Base-by-base conservation (phyloP, 1,140 invertebrate genomes). In the Drosophila hydei region DNA sequence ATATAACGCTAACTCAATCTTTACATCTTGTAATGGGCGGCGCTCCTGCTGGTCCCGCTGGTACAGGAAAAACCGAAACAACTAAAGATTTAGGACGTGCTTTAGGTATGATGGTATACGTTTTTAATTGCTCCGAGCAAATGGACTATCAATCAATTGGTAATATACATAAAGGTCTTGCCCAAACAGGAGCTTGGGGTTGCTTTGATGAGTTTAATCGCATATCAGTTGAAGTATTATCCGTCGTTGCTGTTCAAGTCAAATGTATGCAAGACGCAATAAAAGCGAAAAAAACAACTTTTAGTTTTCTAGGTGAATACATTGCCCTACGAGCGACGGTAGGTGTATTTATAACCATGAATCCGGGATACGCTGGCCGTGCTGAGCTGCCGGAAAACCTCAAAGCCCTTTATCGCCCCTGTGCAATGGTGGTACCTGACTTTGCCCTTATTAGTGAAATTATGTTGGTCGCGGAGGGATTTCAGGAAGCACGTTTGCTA, bases 141-240 rank as follows among this genome's bases (percentile, higher is more conserved):
- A 98, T 98, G 97, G 97, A 98, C 92, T 98, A 98, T 91, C 97
- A 96, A 93, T 98, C 97, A 5, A 96, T 96, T 80, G 97, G 96
- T 36, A 97, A 97, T 91, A 98, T 98, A 90, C 98, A 97, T 92
- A 98, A 96, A 94, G 94, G 94, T 12, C 92, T 98, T 19, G 95
- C 97, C 2, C 97, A 98, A 92, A 97, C 97, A 8, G 97, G 97
- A n/a, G 96, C 97, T 6, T 98, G 97, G 97, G 97, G 97, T 19
- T 98, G 97, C 90, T 98, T 98, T 92, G 97, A 98, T 91, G 97
- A 98, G 91, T 98, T 98, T 90, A 98, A 98, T 92, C 93, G 97
- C 59, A 98, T 98, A 65, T 96, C 97, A 0, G 95, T 98, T 1
- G 97, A 98, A 92, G 97, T 98, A 33, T 91, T 98, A 23, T 98